phyloP scores from a whole-genome alignment of 2,797 vertebrate species.

The Trachurus trachurus region DNA sequence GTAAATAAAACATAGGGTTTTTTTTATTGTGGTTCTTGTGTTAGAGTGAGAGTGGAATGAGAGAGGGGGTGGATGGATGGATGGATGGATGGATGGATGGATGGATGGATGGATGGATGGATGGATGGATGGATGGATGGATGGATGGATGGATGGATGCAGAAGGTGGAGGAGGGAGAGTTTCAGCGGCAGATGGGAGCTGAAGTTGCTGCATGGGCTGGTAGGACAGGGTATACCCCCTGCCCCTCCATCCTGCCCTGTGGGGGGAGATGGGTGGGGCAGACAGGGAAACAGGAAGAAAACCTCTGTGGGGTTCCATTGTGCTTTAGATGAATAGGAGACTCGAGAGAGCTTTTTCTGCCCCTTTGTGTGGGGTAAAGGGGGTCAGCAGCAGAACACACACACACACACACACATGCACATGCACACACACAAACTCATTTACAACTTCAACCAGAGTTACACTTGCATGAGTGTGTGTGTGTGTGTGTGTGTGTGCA shows the following conservation, averaged over 20 bases:
- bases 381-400: slow-evolving; percentile 67
- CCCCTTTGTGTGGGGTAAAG: slow-evolving; percentile 81
- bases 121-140: slow-evolving; percentile 34
- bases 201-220: slow-evolving; percentile 78
- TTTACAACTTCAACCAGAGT: slow-evolving; percentile 58
- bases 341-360: slow-evolving; percentile 82
- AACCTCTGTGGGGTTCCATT: slow-evolving; percentile 89
- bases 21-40: neutral
- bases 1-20: slow-evolving; percentile 5
- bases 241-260: slow-evolving; percentile 74
- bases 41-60: slow-evolving; percentile 35
- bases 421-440: slow-evolving; percentile 42
- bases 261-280: slow-evolving; percentile 82
- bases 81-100: slow-evolving; percentile 26
- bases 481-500: slow-evolving; percentile 6
- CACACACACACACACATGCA: slow-evolving; percentile 54
- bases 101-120: slow-evolving; percentile 20
- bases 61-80: slow-evolving; percentile 48
- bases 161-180: slow-evolving; percentile 59
- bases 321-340: slow-evolving; percentile 85
- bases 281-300: slow-evolving; percentile 85
- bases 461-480: neutral
- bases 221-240: slow-evolving; percentile 72
- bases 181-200: slow-evolving; percentile 80
- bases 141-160: slow-evolving; percentile 30